These are phyloP conservation scores for Craseonycteris thonglongyai DNA, from an alignment of 2,113 vertebrate genomes.

Conservation along the genomic window DNA sequence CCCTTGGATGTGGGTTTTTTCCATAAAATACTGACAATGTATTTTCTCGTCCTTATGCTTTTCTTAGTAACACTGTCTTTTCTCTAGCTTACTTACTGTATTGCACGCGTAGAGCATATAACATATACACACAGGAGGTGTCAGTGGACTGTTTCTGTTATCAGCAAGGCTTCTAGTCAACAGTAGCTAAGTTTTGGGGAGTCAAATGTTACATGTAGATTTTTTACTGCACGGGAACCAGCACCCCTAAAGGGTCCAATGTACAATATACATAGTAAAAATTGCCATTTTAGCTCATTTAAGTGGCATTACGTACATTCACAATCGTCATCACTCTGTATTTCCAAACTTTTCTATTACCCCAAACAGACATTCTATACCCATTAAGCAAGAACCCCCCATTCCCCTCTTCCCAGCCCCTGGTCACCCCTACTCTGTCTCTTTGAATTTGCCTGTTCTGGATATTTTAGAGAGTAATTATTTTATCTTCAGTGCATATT, in stretches of 20 bases:
- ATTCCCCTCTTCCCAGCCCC: too few relatives aligned
- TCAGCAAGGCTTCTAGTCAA: background rate
- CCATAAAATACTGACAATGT: too few relatives aligned
- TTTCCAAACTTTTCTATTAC: background rate
- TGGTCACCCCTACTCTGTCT: background rate
- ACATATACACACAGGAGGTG: too few relatives aligned
- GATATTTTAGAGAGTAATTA: too few relatives aligned
- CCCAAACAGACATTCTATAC: background rate
- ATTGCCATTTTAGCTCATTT: background rate
- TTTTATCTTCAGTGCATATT: too few relatives aligned
- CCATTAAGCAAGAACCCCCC: background rate
- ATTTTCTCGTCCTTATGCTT: background rate
- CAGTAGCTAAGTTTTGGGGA: background rate
- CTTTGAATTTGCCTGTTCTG: background rate
- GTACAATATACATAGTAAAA: background rate
- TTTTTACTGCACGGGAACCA: background rate
- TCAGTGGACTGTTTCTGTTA: background rate
- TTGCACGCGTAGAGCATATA: background rate
- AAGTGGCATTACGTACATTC: rapidly evolving
- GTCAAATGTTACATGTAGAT: background rate
- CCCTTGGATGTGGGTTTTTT: rapidly evolving
- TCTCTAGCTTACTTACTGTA: background rate
- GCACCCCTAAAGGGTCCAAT: background rate
- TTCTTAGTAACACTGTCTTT: background rate
- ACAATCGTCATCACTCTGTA: background rate